Conservation (phyloP, 2,888 invertebrate genomes). For the Chloroclysta siterata region DNA sequence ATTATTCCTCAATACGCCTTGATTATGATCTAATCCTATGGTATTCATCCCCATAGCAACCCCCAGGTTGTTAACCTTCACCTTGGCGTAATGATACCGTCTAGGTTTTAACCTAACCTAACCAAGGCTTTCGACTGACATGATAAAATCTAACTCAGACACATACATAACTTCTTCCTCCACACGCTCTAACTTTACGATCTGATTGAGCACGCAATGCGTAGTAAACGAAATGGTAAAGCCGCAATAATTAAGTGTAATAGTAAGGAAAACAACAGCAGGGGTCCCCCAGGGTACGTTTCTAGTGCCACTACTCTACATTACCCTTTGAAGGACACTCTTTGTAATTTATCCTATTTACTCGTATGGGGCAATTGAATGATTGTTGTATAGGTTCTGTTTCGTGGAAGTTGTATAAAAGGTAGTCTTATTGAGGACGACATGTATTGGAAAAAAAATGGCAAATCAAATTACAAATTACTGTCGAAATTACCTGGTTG, state of each 20-base stretch:
- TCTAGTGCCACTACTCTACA: conserved; percentile 60
- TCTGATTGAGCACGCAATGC: conserved; percentile 44
- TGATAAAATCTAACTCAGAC: conserved; percentile 15
- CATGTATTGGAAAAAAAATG: conserved; percentile 7
- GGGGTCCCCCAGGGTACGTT: conserved; percentile 59
- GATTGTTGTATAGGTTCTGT: conserved; percentile 55
- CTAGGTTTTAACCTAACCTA: conserved; percentile 51
- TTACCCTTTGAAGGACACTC: conserved; percentile 70
- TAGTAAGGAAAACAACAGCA: conserved; percentile 32
- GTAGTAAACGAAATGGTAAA: conserved; percentile 29
- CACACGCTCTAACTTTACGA: background rate
- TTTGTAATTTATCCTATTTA: conserved; percentile 66
- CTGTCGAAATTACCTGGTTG: background rate
- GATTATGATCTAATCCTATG: conserved; percentile 37
- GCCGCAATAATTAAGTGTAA: conserved; percentile 20
- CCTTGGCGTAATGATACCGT: conserved; percentile 63
- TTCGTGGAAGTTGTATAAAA: conserved; percentile 51
- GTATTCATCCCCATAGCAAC: conserved; percentile 62
- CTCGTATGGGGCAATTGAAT: conserved; percentile 64
- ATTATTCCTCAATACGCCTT: conserved; percentile 58
- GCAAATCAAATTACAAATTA: conserved; percentile 18
- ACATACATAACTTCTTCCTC: conserved; percentile 42
- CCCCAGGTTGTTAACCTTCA: conserved; percentile 62
- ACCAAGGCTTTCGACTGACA: conserved; percentile 47
- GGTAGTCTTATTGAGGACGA: conserved; percentile 24